Conservation (phyloP, 2,888 invertebrate genomes). For the Tipula helvola region DNA sequence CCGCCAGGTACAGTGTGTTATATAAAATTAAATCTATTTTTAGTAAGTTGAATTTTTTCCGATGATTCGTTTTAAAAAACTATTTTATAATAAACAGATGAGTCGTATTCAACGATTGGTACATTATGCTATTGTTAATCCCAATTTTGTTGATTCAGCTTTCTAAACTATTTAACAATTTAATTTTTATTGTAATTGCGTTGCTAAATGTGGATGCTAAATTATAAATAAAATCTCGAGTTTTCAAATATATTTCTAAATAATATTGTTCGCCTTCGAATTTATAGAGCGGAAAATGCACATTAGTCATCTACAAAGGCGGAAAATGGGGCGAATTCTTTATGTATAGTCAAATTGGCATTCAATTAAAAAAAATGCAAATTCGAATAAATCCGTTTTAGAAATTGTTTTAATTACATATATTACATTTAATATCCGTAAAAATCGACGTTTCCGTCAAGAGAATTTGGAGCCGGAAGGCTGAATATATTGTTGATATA, state of each 20-base stretch:
- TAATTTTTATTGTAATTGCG: background rate
- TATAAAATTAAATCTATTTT: background rate
- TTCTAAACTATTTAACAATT: background rate
- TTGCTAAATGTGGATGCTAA: background rate
- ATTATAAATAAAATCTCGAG: background rate
- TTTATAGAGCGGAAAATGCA: background rate
- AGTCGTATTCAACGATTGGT: background rate
- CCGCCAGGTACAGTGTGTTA: constrained; percentile 49
- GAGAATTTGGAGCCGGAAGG: no score
- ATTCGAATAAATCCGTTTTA: no score
- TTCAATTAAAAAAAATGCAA: no score
- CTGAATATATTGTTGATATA: no score
- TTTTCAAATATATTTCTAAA: background rate
- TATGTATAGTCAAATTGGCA: background rate
- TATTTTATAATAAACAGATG: background rate
- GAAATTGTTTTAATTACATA: no score
- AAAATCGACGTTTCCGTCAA: no score
- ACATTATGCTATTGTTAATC: background rate
- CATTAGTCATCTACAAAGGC: background rate
- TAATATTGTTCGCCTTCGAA: background rate
- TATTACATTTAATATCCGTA: no score
- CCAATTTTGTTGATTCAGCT: background rate
- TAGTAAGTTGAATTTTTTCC: background rate
- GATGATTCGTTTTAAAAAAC: background rate
- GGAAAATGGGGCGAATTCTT: background rate